These are phyloP conservation scores for Drosophila koepferae DNA, from an alignment of 2,888 invertebrate genomes.

Conservation along the genomic window DNA sequence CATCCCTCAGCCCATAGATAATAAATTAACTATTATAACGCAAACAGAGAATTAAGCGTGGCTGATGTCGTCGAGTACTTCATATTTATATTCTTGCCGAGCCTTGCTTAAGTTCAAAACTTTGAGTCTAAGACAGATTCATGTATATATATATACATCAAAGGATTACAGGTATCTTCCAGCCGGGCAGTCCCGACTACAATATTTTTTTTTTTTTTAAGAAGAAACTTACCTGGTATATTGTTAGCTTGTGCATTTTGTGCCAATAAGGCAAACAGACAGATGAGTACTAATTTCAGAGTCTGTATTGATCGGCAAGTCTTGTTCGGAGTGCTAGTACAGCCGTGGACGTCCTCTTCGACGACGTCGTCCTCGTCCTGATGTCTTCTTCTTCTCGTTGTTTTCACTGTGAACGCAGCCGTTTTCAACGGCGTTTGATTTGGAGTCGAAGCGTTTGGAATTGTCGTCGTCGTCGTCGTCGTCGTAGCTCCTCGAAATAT, in stretches of 20 bases:
- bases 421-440: conserved; percentile 50
- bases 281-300: conserved; percentile 80
- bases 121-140: background rate
- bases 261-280: conserved; percentile 80
- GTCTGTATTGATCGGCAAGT: conserved; percentile 52
- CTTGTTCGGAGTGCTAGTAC: conserved; percentile 30
- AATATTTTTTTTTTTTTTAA: no score
- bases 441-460: conserved; percentile 47
- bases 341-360: conserved; percentile 55
- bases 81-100: background rate
- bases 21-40: conserved; percentile 4
- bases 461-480: conserved; percentile 20
- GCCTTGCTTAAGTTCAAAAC: background rate
- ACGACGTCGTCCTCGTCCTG: conserved; percentile 47
- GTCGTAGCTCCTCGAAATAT: conserved; percentile 45
- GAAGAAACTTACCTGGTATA: conserved; percentile 83
- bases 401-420: conserved; percentile 67
- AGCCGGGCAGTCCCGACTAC: background rate
- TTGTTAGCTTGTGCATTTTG: conserved; percentile 84
- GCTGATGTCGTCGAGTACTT: background rate
- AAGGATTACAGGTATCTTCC: background rate
- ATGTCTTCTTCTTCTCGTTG: conserved; percentile 58
- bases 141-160: background rate
- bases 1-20: background rate
- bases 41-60: background rate